Evolutionary conservation across 2,113 vertebrate species (phyloP), one percentile per base, ranked within the genome.

Genomic region (Pseudorhombus dupliciocellatus): DNA sequence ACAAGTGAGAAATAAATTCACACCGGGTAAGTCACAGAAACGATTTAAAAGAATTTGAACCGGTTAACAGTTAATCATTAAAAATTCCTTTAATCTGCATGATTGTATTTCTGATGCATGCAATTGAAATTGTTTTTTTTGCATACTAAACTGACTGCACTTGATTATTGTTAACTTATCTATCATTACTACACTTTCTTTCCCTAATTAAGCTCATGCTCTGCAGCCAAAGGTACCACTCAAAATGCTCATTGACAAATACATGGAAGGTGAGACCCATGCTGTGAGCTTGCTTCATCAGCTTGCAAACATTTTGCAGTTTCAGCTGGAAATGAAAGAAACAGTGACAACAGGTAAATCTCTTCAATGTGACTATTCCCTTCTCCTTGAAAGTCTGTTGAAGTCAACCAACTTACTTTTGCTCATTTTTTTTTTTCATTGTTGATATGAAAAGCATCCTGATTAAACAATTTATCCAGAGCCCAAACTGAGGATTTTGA

Each of bases 291-390:
- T 96, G n/a, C 89, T 99, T 30, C 87, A 97, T 84, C 88, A 95
- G 69, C 95, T 96, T 34, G 93, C 94, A 5, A 92, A 92, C 30
- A 86, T 87, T 69, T 70, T 91, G 6, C 77, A 88, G 11, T 88
- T 95, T 60, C 88, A 93, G 1, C 83, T 98, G 80, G 94, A 96
- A 56, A 60, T 98, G 5, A 98, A 96, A 77, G 97, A 99, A 90
- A 98, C 96, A 0, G 85, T 93, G 9, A 91, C 94, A 24, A 81
- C 94, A 91, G 96, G 97, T 95, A 92, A 75, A 42, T 0, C 5
- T 10, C 40, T 16, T 16, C 10, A 42, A 42, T 9, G 34, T 37
- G n/a, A n/a, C n/a, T n/a, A n/a, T 37, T 37, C 34, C 10, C 5
- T 37, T 6, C 34, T 37, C 5, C 5, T 37, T 5, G 34, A 37